These are phyloP conservation scores for Tubulanus polymorphus DNA, from an alignment of 2,888 invertebrate genomes.

Conservation along the genomic window DNA sequence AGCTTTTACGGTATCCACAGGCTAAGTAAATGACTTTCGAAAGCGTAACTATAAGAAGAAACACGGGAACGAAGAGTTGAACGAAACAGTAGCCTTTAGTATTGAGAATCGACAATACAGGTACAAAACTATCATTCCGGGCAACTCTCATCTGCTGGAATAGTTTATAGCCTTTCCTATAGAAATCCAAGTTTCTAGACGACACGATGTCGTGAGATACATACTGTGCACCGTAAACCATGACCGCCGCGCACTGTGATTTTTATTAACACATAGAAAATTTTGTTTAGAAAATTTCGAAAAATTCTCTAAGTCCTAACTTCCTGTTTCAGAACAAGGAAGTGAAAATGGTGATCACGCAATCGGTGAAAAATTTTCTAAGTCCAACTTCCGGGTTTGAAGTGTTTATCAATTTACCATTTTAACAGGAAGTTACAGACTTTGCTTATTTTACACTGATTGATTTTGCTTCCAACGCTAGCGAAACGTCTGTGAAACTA, in stretches of 20 bases:
- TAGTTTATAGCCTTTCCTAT: neutral
- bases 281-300: no score
- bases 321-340: no score
- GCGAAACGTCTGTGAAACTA: neutral
- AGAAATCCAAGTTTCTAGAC: constrained; percentile 2
- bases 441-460: neutral
- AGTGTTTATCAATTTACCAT: no score
- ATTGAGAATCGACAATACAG: neutral
- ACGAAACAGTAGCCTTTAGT: constrained; percentile 3
- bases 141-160: constrained; percentile 1
- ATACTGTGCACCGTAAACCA: neutral
- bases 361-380: no score
- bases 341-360: no score
- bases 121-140: neutral
- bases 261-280: no score
- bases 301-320: no score
- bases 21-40: neutral
- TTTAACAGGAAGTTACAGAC: no score
- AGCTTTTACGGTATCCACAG: neutral
- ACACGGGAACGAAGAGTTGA: neutral
- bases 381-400: no score
- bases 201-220: constrained; percentile 1
- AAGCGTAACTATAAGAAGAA: neutral
- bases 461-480: neutral
- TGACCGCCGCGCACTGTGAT: neutral